Conservation (phyloP, 2,113 vertebrate species). For the Oenanthe melanoleuca region DNA sequence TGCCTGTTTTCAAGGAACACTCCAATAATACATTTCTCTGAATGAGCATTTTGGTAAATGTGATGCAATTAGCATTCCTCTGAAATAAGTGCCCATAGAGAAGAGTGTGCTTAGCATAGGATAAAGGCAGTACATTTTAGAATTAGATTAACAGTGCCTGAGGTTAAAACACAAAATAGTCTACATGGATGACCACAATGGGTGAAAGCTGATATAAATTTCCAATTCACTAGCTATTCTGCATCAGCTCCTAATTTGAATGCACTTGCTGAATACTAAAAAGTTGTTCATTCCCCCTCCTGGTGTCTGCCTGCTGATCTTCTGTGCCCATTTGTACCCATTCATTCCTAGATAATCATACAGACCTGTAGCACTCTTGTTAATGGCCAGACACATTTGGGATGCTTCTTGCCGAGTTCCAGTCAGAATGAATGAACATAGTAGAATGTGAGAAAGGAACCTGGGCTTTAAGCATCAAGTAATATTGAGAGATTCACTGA, state of each 20-base stretch:
- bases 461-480: neutral
- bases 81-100: neutral
- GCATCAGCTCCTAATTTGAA: neutral
- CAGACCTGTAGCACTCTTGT: neutral
- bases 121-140: neutral
- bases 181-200: neutral
- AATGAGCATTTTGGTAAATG: constrained; percentile 37
- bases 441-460: neutral
- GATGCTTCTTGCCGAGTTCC: neutral
- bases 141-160: neutral
- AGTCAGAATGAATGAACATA: neutral
- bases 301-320: neutral
- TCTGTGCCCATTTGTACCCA: neutral
- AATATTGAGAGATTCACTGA: neutral
- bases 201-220: neutral
- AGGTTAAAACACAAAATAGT: constrained; percentile 6
- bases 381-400: neutral
- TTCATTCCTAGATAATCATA: neutral
- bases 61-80: constrained; percentile 39
- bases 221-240: neutral
- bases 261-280: neutral
- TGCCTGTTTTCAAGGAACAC: constrained; percentile 33
- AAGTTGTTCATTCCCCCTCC: neutral
- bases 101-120: neutral
- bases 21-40: constrained; percentile 18